Conservation (phyloP, 2,888 invertebrate species). For the Heliconius hortense region DNA sequence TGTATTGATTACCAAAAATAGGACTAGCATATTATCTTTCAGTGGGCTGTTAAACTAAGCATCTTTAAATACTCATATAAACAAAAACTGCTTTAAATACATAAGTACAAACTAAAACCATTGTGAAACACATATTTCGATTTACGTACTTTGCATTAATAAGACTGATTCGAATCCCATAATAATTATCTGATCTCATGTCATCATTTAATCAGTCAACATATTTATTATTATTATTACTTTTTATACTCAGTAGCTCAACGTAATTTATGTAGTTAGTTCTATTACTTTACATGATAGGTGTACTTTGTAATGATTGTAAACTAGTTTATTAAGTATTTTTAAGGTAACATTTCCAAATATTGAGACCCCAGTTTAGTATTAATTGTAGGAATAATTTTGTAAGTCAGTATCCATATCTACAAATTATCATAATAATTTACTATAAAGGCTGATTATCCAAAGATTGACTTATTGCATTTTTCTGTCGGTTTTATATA, state of each 20-base stretch:
- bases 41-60: conserved; percentile 26
- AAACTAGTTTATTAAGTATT: conserved; percentile 34
- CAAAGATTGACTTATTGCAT: conserved; percentile 54
- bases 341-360: conserved; percentile 32
- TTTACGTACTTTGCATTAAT: conserved; percentile 27
- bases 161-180: conserved; percentile 41
- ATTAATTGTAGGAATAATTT: conserved; percentile 33
- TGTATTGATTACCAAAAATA: conserved; percentile 9
- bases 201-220: conserved; percentile 31
- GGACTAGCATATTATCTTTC: not conserved
- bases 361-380: conserved; percentile 30
- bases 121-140: conserved; percentile 22
- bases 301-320: conserved; percentile 37
- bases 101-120: conserved; percentile 19
- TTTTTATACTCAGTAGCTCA: conserved; percentile 33
- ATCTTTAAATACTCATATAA: conserved; percentile 35
- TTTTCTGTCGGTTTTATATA: conserved; percentile 40
- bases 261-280: conserved; percentile 33
- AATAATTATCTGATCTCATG: conserved; percentile 37
- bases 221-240: conserved; percentile 24
- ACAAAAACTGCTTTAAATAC: conserved; percentile 16
- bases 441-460: conserved; percentile 65
- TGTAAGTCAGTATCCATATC: conserved; percentile 46
- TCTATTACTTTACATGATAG: conserved; percentile 38
- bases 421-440: conserved; percentile 51